Base-by-base conservation (phyloP, 2,797 vertebrate species). In the Onychomys arenicola region DNA sequence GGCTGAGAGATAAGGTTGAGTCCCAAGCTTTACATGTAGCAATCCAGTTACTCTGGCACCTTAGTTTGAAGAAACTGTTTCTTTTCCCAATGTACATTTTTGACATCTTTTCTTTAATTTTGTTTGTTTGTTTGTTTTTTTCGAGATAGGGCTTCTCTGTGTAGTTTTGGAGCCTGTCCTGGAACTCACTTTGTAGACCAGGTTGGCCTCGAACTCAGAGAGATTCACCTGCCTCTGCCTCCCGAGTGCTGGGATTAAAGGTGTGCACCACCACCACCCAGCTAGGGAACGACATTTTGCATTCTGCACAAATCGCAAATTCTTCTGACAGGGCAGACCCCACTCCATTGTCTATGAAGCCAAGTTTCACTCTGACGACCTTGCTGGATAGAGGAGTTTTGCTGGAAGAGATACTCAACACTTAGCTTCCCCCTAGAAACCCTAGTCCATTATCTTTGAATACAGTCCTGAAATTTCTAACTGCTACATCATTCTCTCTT, bases 371-470 rank as follows among this genome's bases (percentile, higher is more conserved):
- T 80, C 90, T 9, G 21, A 67, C 78, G 84, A 61, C 82, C 27
- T 91, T 82, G 29, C 43, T 40, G 84, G 86, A 89, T 32, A 90
- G 86, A 82, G 46, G 9, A 49, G 75, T 17, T 52, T 21, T 77
- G 67, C 5, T 57, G 40, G 80, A 63, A 63, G 14, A 29, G 34
- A 34, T 76, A 67, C 10, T 76, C 61, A 76, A 77, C 52, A 8
- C 34, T 27, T 40, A 17, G 71, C 67, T 93, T 97, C 89, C 61
- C 57, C 90, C 43, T 83, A 89, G 43, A 91, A 93, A 40, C 43
- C 37, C 40, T 3, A 17, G 55, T 40, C 69, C 12, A 27, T 90
- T 63, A 69, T 46, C 83, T 91, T 13, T 71, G 76, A 93, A 71
- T 11, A 65, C 0, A 77, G 11, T 71, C n/a, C 46, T 55, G 37